Conservation (phyloP, 2,888 invertebrate species). For the Chromoteleia sp. region DNA sequence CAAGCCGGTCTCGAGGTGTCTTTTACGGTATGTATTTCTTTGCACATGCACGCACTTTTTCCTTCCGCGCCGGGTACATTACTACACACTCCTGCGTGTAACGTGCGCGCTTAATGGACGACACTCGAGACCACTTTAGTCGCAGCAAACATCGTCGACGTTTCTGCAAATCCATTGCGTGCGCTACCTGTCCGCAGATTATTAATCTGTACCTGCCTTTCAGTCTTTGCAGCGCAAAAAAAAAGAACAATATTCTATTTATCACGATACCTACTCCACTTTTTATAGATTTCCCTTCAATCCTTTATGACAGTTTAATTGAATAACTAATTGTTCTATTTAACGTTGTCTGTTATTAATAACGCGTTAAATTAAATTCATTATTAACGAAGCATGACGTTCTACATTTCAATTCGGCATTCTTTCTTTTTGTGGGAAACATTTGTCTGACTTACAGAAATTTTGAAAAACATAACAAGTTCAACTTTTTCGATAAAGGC, state of each 20-base stretch:
- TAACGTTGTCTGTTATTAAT: no score
- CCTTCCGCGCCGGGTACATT: slow-evolving; percentile 72
- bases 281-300: no score
- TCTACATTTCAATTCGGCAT: no score
- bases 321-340: no score
- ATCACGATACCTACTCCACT: background rate
- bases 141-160: slow-evolving; percentile 83
- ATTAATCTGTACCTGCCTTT: slow-evolving; percentile 32
- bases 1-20: slow-evolving; percentile 80
- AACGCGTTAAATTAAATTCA: no score
- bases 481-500: no score
- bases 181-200: slow-evolving; percentile 63
- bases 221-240: background rate
- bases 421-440: no score
- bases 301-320: no score
- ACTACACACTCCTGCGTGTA: slow-evolving; percentile 69
- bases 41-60: slow-evolving; percentile 80
- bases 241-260: background rate
- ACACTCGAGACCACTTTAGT: slow-evolving; percentile 84
- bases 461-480: no score
- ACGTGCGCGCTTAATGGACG: slow-evolving; percentile 82
- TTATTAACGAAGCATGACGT: no score
- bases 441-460: no score
- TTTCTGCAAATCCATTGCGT: slow-evolving; percentile 82
- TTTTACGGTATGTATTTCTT: slow-evolving; percentile 81